These are phyloP conservation scores for Lagopus leucura DNA, from an alignment of 2,113 vertebrate genomes.

Conservation along the genomic window DNA sequence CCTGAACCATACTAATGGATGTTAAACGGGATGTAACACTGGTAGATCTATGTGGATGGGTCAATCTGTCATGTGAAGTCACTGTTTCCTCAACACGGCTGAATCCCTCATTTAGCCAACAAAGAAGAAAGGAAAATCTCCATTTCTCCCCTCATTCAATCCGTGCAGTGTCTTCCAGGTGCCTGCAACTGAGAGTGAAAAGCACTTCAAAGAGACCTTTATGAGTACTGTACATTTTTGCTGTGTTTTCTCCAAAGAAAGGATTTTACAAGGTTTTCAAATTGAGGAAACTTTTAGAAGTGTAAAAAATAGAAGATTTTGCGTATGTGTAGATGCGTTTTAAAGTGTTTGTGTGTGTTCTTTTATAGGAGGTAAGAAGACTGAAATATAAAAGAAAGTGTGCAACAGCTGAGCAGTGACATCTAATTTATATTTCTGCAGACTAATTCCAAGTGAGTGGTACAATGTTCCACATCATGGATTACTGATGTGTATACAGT, in stretches of 20 bases:
- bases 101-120: neutral
- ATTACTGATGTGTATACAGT: neutral
- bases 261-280: neutral
- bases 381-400: neutral
- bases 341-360: neutral
- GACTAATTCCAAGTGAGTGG: neutral
- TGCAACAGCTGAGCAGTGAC: neutral
- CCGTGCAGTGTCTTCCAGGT: neutral
- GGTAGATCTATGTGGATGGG: neutral
- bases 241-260: neutral
- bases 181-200: neutral
- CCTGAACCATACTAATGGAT: neutral
- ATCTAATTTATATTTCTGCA: neutral
- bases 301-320: neutral
- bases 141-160: neutral
- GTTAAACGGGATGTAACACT: neutral
- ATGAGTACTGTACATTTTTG: neutral
- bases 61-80: rapidly evolving
- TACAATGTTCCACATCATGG: rapidly evolving
- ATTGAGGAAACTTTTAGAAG: neutral
- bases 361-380: neutral
- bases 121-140: neutral
- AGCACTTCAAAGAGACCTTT: neutral
- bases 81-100: neutral
- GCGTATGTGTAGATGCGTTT: neutral